Evolutionary conservation across 2,888 invertebrate species (phyloP), one percentile per base, ranked within the genome.

Genomic region (Papilio protenor): DNA sequence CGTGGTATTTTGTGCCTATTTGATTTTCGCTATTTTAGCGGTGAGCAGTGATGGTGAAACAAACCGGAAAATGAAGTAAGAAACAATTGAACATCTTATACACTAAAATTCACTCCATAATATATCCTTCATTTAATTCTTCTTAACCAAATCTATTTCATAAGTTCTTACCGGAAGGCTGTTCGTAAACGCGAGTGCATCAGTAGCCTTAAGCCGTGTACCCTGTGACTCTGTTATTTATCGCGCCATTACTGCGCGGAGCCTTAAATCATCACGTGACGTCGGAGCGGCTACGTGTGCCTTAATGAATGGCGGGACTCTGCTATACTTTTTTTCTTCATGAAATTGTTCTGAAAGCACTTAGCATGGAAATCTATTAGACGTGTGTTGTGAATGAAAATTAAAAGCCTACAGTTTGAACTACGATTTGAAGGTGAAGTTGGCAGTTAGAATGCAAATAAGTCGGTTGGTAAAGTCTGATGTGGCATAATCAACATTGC

Each of bases 181-280:
- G 45, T 66, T 45, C 16, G 45, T 23, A 73, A 73, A n/a, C 73
- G 78, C 78, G n/a, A 76, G 75, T 78, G 69, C 57, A 23, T 23
- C 57, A 45, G 61, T 57, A 59, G 59, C 79, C 76, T 78, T 78
- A 80, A 84, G 81, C 79, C 81, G 82, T 84, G 84, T 86, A 85
- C 86, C 89, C 88, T 84, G 90, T 92, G 91, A 91, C 94, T 92
- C 89, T 86, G 90, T 94, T 94, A 95, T 95, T 95, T 95, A 95
- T 95, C 92, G 94, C 92, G 85, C 95, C 95, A 95, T 95, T 95
- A 95, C 91, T 86, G 91, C 89, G 87, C 87, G 86, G 88, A 85
- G 89, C 92, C 89, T 91, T 95, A 95, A 95, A 95, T 95, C 95
- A 95, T 95, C 92, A 89, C 91, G 91, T 92, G 94, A 94, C 94